Base-by-base conservation (phyloP, 2,113 vertebrate genomes). In the Gallinago undulata region DNA sequence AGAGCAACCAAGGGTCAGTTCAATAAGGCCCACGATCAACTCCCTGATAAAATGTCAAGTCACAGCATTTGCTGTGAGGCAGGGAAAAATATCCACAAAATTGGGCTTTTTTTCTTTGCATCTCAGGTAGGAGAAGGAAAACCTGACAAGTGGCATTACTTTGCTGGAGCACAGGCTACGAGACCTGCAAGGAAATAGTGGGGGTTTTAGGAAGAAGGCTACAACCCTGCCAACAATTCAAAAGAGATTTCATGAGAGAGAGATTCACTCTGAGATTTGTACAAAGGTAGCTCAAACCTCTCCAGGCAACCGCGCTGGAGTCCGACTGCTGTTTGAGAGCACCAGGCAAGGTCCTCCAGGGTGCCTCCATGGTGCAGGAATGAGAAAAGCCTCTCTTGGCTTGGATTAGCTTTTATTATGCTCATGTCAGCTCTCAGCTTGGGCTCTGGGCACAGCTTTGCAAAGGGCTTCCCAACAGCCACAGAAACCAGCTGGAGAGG, bases 21-120 rank as follows among this genome's bases (percentile, higher is more conserved):
- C 67, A 60, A 9, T 57, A 90, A 79, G 1, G 4, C 30, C 50
- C 19, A 11, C 0, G 10, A 92, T 93, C 0, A 0, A 27, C 45
- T 90, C 74, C 33, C 50, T 80, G 75, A 83, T 93, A 91, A 95
- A 85, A 64, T 22, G 19, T 39, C 84, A 64, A 19, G 33, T 30
- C 2, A 0, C 47, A 41, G 66, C 11, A 4, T 53, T 72, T n/a
- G 21, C 37, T 79, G 45, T 73, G 35, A 85, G 64, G 24, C 17
- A 64, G 43, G 39, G 16, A 43, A 85, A 95, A 87, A 69, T 25
- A 56, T 39, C 5, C 3, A 56, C 22, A 89, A 30, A 72, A n/a
- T 45, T 1, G 3, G 7, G 7, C 8, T 5, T 25, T 33, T 47
- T 76, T 57, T 78, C 18, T 19, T 39, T 69, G 7, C 18, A 47